Evolutionary conservation across 2,888 invertebrate genomes (phyloP), one percentile per base, ranked within the genome.

Genomic region (Chymomyza fuscimana): DNA sequence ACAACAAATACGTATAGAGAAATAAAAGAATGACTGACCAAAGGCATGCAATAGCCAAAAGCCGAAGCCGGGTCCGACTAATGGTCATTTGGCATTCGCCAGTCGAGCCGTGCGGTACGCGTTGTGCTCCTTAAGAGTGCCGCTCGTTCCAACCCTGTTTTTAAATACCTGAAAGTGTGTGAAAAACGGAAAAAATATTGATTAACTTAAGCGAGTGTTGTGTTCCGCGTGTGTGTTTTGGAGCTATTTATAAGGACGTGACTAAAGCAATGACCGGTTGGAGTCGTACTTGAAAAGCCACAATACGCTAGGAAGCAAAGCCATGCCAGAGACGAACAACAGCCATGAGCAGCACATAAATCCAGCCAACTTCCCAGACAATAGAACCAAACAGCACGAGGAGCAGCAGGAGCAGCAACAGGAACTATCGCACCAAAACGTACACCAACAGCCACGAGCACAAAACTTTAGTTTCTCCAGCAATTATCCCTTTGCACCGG

Each of bases 71-170:
- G 65, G 65, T 73, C 65, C 76, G 72, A 81, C 80, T 79, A 86
- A 78, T 86, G 89, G 91, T 90, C 91, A 91, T 89, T 91, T 88
- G 81, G 86, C 86, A 75, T 84, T 90, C 88, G 85, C 87, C 80
- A 80, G 67, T 84, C 80, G 83, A 83, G 77, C 79, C 77, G 88
- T 79, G 80, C 83, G 87, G 75, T 54, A 70, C 72, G 80, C 76
- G 83, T 32, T 46, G 32, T 76, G 79, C 78, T 75, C 74, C 79
- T 77, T 76, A 65, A 32, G 66, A 67, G 60, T 56, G 59, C 29
- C 40, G 61, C 32, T 29, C 60, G n/a, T 25, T 52, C n/a, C 54
- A 52, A 52, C 15, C 29, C 19, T 40, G n/a, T 46, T n/a, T 52
- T 52, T 12, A 51, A 67, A 51, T 54, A 61, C 22, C 65, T 51